Percentiles rank a stretch among this genome's conserved stretches.
These are phyloP conservation scores for Hyposmocoma kahamanoa DNA, from an alignment of 1,140 invertebrate species.

Conservation along the genomic window DNA sequence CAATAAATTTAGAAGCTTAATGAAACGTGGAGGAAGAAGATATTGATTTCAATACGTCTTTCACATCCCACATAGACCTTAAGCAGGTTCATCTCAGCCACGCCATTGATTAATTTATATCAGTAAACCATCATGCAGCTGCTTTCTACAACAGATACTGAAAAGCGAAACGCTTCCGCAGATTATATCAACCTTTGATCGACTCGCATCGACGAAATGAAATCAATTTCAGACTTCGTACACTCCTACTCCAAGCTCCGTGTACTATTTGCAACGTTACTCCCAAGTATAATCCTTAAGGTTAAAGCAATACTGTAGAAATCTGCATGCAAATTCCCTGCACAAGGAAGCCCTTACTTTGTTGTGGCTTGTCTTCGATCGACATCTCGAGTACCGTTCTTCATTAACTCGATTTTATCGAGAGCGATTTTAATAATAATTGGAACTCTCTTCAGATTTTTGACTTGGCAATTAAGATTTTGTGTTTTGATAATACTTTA, in stretches of 20 bases:
- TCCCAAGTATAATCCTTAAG: no score
- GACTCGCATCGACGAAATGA: slow-evolving; percentile 46
- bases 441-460: slow-evolving; percentile 53
- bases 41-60: no score
- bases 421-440: slow-evolving; percentile 64
- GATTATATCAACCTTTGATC: slow-evolving; percentile 41
- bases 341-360: not conserved
- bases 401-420: slow-evolving; percentile 68
- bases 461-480: slow-evolving; percentile 54
- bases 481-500: slow-evolving; percentile 35
- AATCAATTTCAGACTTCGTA: slow-evolving; percentile 62
- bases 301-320: no score
- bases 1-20: no score
- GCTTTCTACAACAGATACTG: not conserved
- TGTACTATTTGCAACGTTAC: no score
- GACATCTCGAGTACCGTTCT: slow-evolving; percentile 55
- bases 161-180: slow-evolving; percentile 29
- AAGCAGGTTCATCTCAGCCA: no score
- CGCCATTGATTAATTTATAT: no score
- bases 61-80: no score
- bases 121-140: no score
- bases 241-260: slow-evolving; percentile 14
- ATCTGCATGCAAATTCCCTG: no score
- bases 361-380: slow-evolving; percentile 25
- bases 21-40: no score